Conservation (phyloP, 2,797 vertebrate genomes). For the Pyrocephalus nanus region DNA sequence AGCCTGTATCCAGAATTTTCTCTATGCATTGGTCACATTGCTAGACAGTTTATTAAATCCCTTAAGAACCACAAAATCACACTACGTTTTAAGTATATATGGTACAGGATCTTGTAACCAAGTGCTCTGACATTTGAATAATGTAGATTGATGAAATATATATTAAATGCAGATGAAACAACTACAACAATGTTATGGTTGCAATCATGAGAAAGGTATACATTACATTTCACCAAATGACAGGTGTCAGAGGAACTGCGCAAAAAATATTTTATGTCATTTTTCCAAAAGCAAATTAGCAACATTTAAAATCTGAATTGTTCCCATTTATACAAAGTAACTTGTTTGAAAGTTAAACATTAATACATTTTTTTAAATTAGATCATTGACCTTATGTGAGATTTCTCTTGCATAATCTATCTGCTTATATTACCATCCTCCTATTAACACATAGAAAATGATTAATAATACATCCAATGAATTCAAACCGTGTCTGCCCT, state of each 20-base stretch:
- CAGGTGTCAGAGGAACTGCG: neutral
- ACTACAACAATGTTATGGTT: neutral
- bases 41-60: neutral
- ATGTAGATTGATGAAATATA: neutral
- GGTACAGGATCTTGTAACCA: neutral
- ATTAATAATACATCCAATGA: conserved; percentile 53
- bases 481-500: conserved; percentile 52
- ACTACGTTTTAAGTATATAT: neutral
- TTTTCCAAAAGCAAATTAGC: conserved; percentile 12
- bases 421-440: conserved; percentile 38
- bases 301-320: neutral
- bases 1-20: neutral
- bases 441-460: conserved; percentile 42
- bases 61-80: neutral
- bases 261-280: neutral
- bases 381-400: neutral
- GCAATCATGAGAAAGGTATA: neutral
- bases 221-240: neutral
- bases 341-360: neutral
- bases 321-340: neutral
- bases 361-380: conserved; percentile 11
- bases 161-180: neutral
- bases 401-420: conserved; percentile 35
- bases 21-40: neutral
- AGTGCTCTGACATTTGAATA: neutral